Base-by-base conservation (phyloP, 2,113 vertebrate species). In the Serilophus lunatus region DNA sequence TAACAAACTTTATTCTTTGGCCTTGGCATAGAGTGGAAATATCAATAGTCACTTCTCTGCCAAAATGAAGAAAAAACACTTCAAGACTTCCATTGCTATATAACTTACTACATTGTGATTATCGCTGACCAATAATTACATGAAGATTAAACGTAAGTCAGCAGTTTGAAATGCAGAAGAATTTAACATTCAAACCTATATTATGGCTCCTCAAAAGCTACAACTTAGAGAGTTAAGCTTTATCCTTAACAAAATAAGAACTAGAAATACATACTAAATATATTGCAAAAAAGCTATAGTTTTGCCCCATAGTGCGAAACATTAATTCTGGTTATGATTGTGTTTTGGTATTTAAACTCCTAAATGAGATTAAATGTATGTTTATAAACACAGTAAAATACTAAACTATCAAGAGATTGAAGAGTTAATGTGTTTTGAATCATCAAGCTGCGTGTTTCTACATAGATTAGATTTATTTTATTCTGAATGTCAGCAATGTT, bases 391-490 rank as follows among this genome's bases (percentile, higher is more conserved):
- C 13, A 57, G n/a, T 40, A 87, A 82, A 33, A 68, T 63, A 42
- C 68, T 94, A 61, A 33, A 56, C 54, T 86, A 40, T 90, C 87
- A 79, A 65, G 14, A 77, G 63, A 93, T 42, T 64, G 61, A 31
- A 9, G 70, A 86, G 86, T 70, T 95, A 92, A 90, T 75, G 49
- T 61, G n/a, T 79, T 95, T 82, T 79, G 89, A 88, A 68, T 89
- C 53, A 54, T 95, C 86, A 76, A 82, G 60, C 86, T 92, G 68
- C 69, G 78, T 81, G 60, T 79, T 93, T 93, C 94, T 69, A 72
- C 38, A 28, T 13, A 79, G 74, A 94, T 82, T 82, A 93, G 63
- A 80, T 94, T 95, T 96, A 95, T 86, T 96, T 96, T 92, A 81
- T 74, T 83, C 82, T 83, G 44, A 78, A 92, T 86, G 92, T 94